Evolutionary conservation across 2,797 vertebrate species (phyloP).

Genomic region (Clarias fuscus): DNA sequence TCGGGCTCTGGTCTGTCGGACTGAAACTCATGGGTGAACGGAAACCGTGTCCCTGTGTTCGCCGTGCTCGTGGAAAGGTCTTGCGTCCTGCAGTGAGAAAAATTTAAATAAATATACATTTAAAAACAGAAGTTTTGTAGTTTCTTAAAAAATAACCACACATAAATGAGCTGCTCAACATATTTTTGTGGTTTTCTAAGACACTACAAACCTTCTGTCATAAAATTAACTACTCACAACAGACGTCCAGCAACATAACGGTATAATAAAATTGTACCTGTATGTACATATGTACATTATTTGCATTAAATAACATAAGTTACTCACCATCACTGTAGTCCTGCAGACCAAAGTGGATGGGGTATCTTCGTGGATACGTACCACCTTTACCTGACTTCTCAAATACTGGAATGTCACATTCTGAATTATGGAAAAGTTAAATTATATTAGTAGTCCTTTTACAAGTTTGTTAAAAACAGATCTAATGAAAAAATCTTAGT

Average conservation of each 20-base stretch:
- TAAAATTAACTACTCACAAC: neutral
- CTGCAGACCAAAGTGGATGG: conserved; percentile 89
- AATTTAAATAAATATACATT: neutral
- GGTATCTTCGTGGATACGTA: conserved; percentile 93
- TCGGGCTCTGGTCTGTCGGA: conserved; percentile 90
- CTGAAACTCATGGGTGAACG: conserved; percentile 95
- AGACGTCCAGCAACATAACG: neutral
- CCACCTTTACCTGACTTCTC: conserved; percentile 98
- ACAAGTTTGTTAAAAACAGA: neutral
- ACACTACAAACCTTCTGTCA: neutral
- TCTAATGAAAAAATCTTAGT: neutral
- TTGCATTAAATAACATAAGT: neutral
- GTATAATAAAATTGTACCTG: neutral
- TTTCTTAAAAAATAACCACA: too few relatives aligned
- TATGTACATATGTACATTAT: neutral
- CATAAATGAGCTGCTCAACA: too few relatives aligned
- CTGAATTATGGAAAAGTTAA: conserved; percentile 60
- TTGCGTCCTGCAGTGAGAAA: conserved; percentile 82
- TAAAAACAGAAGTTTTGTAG: neutral
- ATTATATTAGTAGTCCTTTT: neutral
- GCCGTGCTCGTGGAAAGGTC: conserved; percentile 93
- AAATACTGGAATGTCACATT: conserved; percentile 94
- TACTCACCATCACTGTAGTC: conserved; percentile 92
- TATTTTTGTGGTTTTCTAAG: neutral
- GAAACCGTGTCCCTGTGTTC: conserved; percentile 91